phyloP scores from a whole-genome alignment of 2,888 invertebrate genomes.

The Philhelius pedissequus region DNA sequence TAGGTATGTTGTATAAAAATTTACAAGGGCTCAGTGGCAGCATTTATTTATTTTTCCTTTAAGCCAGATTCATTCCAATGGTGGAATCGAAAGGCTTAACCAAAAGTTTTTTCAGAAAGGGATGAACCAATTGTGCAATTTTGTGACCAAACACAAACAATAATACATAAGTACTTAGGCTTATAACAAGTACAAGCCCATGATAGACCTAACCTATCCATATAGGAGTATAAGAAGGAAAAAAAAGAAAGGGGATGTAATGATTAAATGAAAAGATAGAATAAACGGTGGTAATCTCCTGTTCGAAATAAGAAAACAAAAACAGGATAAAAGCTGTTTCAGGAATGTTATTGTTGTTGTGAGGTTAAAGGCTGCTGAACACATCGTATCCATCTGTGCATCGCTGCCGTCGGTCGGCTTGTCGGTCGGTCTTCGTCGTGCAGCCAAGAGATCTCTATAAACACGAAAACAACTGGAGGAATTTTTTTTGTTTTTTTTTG shows the following conservation, averaged over 20 bases:
- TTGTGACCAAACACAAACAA: not conserved
- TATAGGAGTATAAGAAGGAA: too few relatives aligned
- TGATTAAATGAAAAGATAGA: not conserved
- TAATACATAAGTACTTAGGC: not conserved
- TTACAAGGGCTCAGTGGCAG: not conserved
- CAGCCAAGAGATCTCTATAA: not conserved
- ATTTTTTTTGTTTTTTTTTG: not conserved
- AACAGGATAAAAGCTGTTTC: not conserved
- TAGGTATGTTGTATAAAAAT: too few relatives aligned
- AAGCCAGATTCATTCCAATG: not conserved
- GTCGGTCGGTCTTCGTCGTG: not conserved
- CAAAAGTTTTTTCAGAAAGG: not conserved
- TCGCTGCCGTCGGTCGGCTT: too few relatives aligned
- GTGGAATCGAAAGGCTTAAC: not conserved
- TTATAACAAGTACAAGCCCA: not conserved
- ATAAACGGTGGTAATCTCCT: not conserved
- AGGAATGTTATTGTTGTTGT: not conserved
- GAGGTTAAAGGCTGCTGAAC: not conserved
- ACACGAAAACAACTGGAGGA: not conserved
- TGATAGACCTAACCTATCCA: too few relatives aligned
- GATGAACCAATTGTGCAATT: slow-evolving; percentile 2
- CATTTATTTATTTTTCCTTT: not conserved
- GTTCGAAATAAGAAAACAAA: not conserved
- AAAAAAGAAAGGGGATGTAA: not conserved
- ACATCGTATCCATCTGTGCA: not conserved